Percentiles rank a stretch among this genome's conserved stretches.
Evolutionary conservation across 2,797 vertebrate genomes (phyloP).

Genomic region (Cuculus canorus): DNA sequence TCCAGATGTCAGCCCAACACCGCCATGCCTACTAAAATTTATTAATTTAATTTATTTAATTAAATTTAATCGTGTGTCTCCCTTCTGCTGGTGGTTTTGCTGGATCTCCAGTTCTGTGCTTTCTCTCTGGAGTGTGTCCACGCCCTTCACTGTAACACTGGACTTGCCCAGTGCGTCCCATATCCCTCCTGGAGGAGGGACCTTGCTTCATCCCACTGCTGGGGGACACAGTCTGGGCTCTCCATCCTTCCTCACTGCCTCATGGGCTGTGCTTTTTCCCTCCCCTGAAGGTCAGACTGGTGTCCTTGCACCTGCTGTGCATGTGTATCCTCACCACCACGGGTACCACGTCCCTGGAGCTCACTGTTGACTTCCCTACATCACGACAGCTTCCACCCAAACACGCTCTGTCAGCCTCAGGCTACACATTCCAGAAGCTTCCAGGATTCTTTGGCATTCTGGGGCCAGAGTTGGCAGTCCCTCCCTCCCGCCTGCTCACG

Average conservation of each 20-base stretch:
- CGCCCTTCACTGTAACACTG: background rate
- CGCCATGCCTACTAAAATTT: too few species aligned
- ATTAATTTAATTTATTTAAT: too few species aligned
- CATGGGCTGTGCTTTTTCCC: background rate
- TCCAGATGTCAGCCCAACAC: too few species aligned
- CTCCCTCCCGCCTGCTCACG: background rate
- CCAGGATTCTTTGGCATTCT: background rate
- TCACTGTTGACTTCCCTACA: background rate
- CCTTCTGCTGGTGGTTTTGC: background rate
- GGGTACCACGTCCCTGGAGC: fast-evolving
- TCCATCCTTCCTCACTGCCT: background rate
- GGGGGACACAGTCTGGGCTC: background rate
- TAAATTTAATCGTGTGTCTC: background rate
- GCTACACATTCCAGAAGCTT: background rate
- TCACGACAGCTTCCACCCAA: background rate
- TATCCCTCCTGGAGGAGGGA: background rate
- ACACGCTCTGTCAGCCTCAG: fast-evolving
- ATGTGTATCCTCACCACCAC: fast-evolving
- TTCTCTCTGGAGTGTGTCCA: background rate
- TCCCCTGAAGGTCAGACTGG: background rate
- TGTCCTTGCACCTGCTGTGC: background rate
- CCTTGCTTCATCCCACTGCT: background rate
- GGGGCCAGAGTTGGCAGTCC: fast-evolving
- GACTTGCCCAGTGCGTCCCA: background rate
- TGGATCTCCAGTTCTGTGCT: background rate